Evolutionary conservation across 35 echinoderm and acorn worm genomes (phyloP), one percentile per base, ranked within the genome.

Genomic region (Eucidaris tribuloides): DNA sequence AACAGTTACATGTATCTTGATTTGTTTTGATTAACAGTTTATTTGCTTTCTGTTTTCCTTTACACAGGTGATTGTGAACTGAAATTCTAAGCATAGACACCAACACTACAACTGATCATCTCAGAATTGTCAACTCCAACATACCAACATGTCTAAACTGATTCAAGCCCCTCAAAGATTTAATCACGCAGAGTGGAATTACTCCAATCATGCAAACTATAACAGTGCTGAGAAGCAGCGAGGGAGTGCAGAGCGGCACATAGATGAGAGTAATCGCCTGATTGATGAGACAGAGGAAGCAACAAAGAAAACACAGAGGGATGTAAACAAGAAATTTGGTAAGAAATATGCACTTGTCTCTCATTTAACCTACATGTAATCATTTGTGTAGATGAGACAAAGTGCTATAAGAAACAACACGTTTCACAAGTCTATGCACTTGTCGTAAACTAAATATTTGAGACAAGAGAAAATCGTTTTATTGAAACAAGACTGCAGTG

Each of bases 251-350:
- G 96, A 99, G 33, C 84, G 90, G 46, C 83, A 93, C 14, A 86
- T 88, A 58, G 96, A 92, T 65, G 96, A 99, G 42, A 93, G 96
- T 59, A 66, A 99, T 44, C 64, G 96, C 33, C 71, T 99, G 14
- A 83, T 99, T 52, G 96, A 99, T 48, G 96, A 99, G 76, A 99
- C 96, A 14, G 96, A 99, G 5, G 91, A 99, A 81, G 84, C 76
- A 58, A 92, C 96, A 7, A 99, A 92, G 78, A 90, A 85, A 56
- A 99, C 90, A 34, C 96, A 99, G 83, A 68, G 96, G 32, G 96
- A 99, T 90, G 96, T 99, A 40, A 92, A 99, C 71, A 99, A 99
- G 81, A 99, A 99, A 86, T 99, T 99, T 76, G 96, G 96, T 99
- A 84, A 85, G 50, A 27, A 41, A 42, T 38, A 19, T 33, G 32